Conservation (phyloP, 2,113 vertebrate genomes). For the Thalassarche chlororhynchos region DNA sequence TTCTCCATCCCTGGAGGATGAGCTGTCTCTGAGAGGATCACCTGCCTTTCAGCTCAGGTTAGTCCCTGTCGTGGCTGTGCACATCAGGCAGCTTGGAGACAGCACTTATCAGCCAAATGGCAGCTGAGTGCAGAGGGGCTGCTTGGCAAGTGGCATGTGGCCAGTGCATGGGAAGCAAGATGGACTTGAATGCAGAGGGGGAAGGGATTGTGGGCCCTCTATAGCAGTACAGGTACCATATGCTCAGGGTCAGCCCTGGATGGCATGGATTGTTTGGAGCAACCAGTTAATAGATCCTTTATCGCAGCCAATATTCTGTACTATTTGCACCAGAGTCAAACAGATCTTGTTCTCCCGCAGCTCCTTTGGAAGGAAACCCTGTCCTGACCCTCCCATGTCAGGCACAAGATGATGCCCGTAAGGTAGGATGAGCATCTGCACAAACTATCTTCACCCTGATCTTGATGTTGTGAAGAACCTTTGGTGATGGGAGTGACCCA, state of each 20-base stretch:
- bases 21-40: neutral
- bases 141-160: neutral
- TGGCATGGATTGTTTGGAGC: neutral
- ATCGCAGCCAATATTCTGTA: neutral
- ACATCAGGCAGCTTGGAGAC: neutral
- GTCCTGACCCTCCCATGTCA: neutral
- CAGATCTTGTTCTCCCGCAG: neutral
- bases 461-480: neutral
- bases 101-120: neutral
- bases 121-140: neutral
- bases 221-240: neutral
- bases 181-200: neutral
- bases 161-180: neutral
- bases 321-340: neutral
- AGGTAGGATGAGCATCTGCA: neutral
- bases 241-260: neutral
- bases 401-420: neutral
- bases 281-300: neutral
- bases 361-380: neutral
- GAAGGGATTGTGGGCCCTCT: neutral
- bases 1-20: neutral
- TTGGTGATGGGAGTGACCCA: neutral
- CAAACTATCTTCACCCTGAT: neutral
- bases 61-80: neutral
- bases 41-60: neutral